These are phyloP conservation scores for Bubo scandiacus DNA, from an alignment of 2,113 vertebrate genomes.

Conservation along the genomic window DNA sequence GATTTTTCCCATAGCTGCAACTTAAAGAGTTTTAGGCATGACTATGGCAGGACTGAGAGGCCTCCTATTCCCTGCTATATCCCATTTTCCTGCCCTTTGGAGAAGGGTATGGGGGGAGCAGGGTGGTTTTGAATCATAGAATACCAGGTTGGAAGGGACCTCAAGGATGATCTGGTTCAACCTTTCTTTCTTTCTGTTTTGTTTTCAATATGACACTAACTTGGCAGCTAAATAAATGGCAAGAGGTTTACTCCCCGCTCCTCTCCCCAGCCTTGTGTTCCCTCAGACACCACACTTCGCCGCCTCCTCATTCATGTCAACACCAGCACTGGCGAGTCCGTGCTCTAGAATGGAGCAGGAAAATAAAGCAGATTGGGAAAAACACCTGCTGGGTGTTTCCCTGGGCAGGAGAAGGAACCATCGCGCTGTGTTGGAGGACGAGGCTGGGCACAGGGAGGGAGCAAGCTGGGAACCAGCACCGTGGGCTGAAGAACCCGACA, in stretches of 20 bases:
- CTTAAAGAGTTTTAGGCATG: background rate
- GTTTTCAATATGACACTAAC: background rate
- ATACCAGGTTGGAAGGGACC: too few species aligned
- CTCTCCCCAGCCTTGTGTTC: background rate
- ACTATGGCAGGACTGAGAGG: background rate
- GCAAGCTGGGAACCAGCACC: background rate
- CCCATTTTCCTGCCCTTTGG: background rate
- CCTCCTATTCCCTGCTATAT: background rate
- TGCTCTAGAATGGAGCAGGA: background rate
- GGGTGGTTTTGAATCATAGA: background rate
- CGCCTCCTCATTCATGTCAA: background rate
- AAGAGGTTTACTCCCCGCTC: too few species aligned
- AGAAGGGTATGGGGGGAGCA: accelerated
- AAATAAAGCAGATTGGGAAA: background rate
- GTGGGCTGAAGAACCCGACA: accelerated
- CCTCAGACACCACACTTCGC: background rate
- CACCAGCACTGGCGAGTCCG: accelerated
- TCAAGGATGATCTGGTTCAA: too few species aligned
- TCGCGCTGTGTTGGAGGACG: accelerated
- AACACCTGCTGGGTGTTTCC: background rate
- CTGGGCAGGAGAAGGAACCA: background rate
- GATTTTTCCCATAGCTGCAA: background rate
- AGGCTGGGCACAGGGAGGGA: background rate
- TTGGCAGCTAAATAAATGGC: background rate
- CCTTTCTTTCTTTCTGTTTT: background rate